Percentiles rank a stretch among this genome's conserved stretches.
These are phyloP conservation scores for Morone chrysops DNA, from an alignment of 2,113 vertebrate species.

Conservation along the genomic window DNA sequence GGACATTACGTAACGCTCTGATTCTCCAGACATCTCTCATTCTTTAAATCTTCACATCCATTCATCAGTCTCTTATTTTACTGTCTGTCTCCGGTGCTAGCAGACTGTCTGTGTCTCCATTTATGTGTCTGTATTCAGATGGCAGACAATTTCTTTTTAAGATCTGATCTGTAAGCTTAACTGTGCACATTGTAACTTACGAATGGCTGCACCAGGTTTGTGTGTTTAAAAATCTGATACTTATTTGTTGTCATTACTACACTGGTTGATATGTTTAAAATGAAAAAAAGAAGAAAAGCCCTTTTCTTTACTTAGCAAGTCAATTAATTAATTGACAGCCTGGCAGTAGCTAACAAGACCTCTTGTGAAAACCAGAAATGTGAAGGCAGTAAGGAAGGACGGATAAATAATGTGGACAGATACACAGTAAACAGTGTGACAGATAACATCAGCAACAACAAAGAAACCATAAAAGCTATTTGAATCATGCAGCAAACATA, in stretches of 20 bases:
- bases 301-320: conserved; percentile 24
- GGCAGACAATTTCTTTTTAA: background rate
- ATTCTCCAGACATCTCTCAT: conserved; percentile 61
- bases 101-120: conserved; percentile 39
- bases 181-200: conserved; percentile 15
- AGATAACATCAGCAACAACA: conserved; percentile 27
- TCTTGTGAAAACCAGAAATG: background rate
- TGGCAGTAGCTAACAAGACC: background rate
- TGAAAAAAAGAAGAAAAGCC: background rate
- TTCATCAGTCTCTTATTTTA: conserved; percentile 50
- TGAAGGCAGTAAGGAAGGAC: conserved; percentile 19
- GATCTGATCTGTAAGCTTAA: conserved; percentile 39
- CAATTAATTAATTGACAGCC: conserved; percentile 47
- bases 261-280: conserved; percentile 5
- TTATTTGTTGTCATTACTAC: conserved; percentile 23
- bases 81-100: conserved; percentile 28
- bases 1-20: conserved; percentile 62
- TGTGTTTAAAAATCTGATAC: conserved; percentile 17
- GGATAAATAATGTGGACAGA: conserved; percentile 15
- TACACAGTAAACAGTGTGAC: conserved; percentile 35
- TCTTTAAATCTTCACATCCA: conserved; percentile 62
- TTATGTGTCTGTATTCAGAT: conserved; percentile 39
- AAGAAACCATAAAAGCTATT: conserved; percentile 12
- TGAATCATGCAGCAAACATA: conserved; percentile 26
- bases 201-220: background rate